A percentile compares a stretch with the other conserved stretches of the same genome.
Conservation (phyloP, 2,797 vertebrate genomes). For the Remorina albescens region DNA sequence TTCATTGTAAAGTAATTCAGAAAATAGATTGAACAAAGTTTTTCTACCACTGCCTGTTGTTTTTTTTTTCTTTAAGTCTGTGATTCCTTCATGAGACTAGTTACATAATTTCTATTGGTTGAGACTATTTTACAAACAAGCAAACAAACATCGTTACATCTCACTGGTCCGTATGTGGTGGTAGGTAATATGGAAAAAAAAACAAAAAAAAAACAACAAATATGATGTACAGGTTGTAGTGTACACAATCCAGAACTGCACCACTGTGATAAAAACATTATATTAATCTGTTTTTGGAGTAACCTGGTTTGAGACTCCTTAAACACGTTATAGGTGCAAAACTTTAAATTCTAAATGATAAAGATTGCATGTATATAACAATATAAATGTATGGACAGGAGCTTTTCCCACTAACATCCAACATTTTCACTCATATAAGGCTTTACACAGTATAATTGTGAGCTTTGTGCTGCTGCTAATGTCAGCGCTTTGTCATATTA, state of each 20-base stretch:
- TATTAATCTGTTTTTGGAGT: conserved; percentile 29
- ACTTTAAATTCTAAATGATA: conserved; percentile 52
- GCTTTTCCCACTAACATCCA: conserved; percentile 33
- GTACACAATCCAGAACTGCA: conserved; percentile 35
- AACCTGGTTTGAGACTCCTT: conserved; percentile 51
- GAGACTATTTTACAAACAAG: not conserved
- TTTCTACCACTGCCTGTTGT: not conserved
- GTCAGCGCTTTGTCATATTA: conserved; percentile 75
- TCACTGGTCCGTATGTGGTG: conserved; percentile 10
- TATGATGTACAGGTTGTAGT: conserved; percentile 12
- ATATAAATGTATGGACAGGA: conserved; percentile 30
- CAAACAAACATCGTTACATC: no score
- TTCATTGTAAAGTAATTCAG: not conserved
- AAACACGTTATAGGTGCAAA: conserved; percentile 51
- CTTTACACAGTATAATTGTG: conserved; percentile 60
- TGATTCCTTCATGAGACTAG: conserved; percentile 4
- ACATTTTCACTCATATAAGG: conserved; percentile 35
- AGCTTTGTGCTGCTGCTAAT: conserved; percentile 55
- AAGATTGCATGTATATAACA: conserved; percentile 36
- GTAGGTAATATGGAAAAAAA: conserved; percentile 24
- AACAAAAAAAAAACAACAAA: no score
- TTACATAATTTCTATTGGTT: conserved; percentile 14
- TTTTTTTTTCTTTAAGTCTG: conserved; percentile 6
- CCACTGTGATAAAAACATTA: conserved; percentile 40
- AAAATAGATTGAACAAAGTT: conserved; percentile 6